A percentile compares a stretch with the other conserved stretches of the same genome.
phyloP scores from a whole-genome alignment of 1,140 invertebrate genomes.

The Lepidotrigona ventralis region DNA sequence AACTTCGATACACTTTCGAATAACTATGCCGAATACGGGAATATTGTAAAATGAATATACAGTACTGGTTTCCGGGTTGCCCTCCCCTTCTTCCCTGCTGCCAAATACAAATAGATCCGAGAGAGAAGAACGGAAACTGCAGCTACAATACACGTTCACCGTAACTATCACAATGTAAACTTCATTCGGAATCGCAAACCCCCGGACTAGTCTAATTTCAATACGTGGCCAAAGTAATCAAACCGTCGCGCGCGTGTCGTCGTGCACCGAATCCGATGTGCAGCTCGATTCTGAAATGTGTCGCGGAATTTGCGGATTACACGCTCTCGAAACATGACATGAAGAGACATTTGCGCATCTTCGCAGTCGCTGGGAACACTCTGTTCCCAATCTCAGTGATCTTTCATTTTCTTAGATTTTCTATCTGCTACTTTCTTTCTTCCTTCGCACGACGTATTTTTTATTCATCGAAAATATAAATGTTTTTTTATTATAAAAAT shows the following conservation, averaged over 20 bases:
- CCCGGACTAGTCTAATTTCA: neutral
- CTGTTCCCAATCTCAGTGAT: neutral
- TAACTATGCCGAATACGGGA: neutral
- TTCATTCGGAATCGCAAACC: neutral
- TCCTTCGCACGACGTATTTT: too few relatives aligned
- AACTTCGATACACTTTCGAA: neutral
- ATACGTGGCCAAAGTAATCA: slow-evolving; percentile 7
- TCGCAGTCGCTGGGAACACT: neutral
- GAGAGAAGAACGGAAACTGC: neutral
- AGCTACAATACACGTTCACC: neutral
- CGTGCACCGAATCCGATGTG: neutral
- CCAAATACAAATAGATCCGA: neutral
- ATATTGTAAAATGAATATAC: neutral
- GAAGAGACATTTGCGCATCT: neutral
- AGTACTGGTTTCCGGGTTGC: too few relatives aligned
- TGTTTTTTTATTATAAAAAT: too few relatives aligned
- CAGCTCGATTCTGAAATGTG: neutral
- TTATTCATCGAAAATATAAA: neutral
- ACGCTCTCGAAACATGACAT: neutral
- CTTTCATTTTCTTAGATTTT: neutral
- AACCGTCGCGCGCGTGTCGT: neutral
- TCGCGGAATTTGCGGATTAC: neutral
- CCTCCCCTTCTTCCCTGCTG: neutral
- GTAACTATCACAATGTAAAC: slow-evolving; percentile 19
- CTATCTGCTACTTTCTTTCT: neutral